Evolutionary conservation across 2,113 vertebrate species (phyloP).

Genomic region (Corythoichthys intestinalis): DNA sequence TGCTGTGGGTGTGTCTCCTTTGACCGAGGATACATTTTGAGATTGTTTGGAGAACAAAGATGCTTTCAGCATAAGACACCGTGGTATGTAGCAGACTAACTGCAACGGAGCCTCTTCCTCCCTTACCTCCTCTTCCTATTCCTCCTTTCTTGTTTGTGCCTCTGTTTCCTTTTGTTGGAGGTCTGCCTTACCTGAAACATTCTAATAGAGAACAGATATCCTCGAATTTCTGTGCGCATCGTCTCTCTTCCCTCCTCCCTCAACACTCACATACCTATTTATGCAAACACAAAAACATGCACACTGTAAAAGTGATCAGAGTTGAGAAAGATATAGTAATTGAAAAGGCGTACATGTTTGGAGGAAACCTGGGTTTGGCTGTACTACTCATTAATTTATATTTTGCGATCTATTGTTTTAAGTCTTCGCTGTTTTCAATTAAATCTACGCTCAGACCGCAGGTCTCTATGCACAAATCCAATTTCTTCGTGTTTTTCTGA

Average conservation of each 20-base stretch:
- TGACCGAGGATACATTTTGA: conserved; percentile 90
- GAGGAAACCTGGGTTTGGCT: conserved; percentile 65
- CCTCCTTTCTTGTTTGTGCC: conserved; percentile 72
- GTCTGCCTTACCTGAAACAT: conserved; percentile 88
- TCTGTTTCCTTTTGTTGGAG: conserved; percentile 73
- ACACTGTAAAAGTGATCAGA: conserved; percentile 37
- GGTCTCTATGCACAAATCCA: no score
- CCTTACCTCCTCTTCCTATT: conserved; percentile 31
- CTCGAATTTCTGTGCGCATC: conserved; percentile 88
- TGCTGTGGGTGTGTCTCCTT: conserved; percentile 67
- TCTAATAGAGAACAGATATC: conserved; percentile 99
- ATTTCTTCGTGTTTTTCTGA: no score
- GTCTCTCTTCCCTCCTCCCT: conserved; percentile 55
- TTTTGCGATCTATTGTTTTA: no score
- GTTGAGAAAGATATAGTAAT: conserved; percentile 23
- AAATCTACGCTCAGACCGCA: no score
- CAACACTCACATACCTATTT: conserved; percentile 35
- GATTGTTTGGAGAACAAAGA: conserved; percentile 75
- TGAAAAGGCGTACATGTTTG: conserved; percentile 53
- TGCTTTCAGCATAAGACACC: conserved; percentile 82
- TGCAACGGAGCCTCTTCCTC: conserved; percentile 71
- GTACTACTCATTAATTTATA: conserved; percentile 2
- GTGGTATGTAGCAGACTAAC: conserved; percentile 83
- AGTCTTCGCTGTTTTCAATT: not conserved
- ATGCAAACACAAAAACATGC: conserved; percentile 22